A percentile compares a stretch with the other conserved stretches of the same genome.
Conservation (phyloP, 1,140 invertebrate genomes). For the Vollenhovia emeryi region DNA sequence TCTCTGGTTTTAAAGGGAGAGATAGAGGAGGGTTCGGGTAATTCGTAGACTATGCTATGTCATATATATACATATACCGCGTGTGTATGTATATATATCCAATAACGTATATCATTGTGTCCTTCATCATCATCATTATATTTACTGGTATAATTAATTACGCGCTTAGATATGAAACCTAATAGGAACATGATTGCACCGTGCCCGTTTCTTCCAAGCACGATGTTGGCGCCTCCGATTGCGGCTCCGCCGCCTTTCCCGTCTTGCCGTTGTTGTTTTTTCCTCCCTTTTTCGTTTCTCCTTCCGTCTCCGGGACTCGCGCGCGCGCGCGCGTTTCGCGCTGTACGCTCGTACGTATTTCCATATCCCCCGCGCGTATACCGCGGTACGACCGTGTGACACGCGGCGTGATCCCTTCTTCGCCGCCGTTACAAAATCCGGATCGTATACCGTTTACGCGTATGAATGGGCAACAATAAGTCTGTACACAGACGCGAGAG, state of each 20-base stretch:
- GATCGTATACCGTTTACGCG: conserved; percentile 27
- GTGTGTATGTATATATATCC: conserved; percentile 81
- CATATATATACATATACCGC: conserved; percentile 78
- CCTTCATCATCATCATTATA: conserved; percentile 85
- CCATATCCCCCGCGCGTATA: conserved; percentile 56
- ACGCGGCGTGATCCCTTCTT: background rate
- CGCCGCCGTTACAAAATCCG: conserved; percentile 62
- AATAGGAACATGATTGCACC: conserved; percentile 85
- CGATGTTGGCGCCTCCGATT: conserved; percentile 69
- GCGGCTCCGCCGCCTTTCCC: conserved; percentile 41
- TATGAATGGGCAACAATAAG: conserved; percentile 58
- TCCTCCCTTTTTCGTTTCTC: conserved; percentile 13
- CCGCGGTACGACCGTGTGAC: conserved; percentile 63
- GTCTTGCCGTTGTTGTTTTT: conserved; percentile 30
- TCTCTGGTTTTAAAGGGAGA: conserved; percentile 37
- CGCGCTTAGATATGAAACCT: conserved; percentile 86
- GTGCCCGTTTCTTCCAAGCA: conserved; percentile 71
- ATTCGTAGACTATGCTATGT: conserved; percentile 81
- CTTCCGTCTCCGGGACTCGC: conserved; percentile 56
- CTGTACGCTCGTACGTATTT: conserved; percentile 60
- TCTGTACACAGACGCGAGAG: conserved; percentile 53
- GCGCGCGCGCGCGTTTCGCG: conserved; percentile 56
- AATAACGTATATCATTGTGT: conserved; percentile 84
- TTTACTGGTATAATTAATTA: conserved; percentile 85
- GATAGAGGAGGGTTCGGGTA: conserved; percentile 30